Conservation (phyloP, 2,888 invertebrate genomes). For the Macaria liturata region DNA sequence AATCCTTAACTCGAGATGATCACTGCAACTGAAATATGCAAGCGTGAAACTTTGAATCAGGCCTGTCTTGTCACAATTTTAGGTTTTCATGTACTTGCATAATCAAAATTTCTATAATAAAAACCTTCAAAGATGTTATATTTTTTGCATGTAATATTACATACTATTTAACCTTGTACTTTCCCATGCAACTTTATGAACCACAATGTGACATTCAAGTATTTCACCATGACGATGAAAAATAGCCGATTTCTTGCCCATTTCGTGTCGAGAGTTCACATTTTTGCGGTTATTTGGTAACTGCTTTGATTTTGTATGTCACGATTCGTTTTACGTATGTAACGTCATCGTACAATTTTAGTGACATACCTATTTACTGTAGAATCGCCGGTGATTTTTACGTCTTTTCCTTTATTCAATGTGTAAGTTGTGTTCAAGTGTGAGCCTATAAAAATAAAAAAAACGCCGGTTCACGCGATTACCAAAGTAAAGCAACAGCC, state of each 20-base stretch:
- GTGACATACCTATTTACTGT: background rate
- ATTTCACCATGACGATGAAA: slow-evolving; percentile 16
- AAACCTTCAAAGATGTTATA: slow-evolving; percentile 5
- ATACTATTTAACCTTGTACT: slow-evolving; percentile 9
- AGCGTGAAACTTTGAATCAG: no score
- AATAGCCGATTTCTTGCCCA: slow-evolving; percentile 11
- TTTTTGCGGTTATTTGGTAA: slow-evolving; percentile 12
- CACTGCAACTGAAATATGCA: no score
- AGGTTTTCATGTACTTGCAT: no score
- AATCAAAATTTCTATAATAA: background rate
- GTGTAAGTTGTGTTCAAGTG: no score
- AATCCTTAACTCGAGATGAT: no score
- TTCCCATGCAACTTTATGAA: slow-evolving; percentile 9
- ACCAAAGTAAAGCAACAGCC: no score
- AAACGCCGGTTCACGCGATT: no score
- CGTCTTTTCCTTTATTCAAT: no score
- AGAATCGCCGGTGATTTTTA: no score
- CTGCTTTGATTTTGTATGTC: slow-evolving; percentile 8
- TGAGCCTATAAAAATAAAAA: no score
- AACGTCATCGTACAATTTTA: background rate
- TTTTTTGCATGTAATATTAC: slow-evolving; percentile 1
- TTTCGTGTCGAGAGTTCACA: slow-evolving; percentile 4
- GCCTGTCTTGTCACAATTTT: no score
- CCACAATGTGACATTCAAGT: slow-evolving; percentile 16
- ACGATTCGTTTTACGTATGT: slow-evolving; percentile 3